Evolutionary conservation across 2,888 invertebrate genomes (phyloP).

Genomic region (Apotomis turbidana): DNA sequence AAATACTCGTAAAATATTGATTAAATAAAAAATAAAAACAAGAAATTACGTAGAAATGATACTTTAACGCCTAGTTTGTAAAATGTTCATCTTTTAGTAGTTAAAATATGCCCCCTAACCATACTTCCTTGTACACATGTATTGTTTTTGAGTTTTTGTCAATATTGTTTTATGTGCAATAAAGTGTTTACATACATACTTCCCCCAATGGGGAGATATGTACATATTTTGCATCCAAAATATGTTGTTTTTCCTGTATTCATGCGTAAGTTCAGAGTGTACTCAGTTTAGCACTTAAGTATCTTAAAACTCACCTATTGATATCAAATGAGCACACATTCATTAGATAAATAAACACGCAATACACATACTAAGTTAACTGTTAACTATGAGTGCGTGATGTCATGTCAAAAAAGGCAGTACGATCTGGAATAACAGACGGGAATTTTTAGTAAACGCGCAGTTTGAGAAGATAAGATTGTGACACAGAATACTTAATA

Average conservation of each 20-base stretch:
- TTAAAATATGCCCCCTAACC: neutral
- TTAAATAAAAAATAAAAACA: too few species aligned
- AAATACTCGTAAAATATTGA: too few species aligned
- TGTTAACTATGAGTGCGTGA: neutral
- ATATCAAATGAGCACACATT: constrained; percentile 10
- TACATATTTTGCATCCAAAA: neutral
- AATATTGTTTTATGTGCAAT: too few species aligned
- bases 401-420: constrained; percentile 24
- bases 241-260: neutral
- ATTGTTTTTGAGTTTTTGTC: too few species aligned
- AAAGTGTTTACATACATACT: too few species aligned
- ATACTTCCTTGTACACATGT: too few species aligned
- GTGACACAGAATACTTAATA: too few species aligned
- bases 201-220: too few species aligned
- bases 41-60: too few species aligned
- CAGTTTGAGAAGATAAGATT: neutral
- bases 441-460: constrained; percentile 18
- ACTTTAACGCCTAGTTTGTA: too few species aligned
- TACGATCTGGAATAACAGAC: constrained; percentile 6
- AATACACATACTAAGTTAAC: neutral
- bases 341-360: constrained; percentile 26
- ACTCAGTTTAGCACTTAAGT: neutral
- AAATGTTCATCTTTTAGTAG: neutral
- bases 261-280: neutral
- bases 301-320: constrained; percentile 7